Evolutionary conservation across 2,797 vertebrate genomes (phyloP).

Genomic region (Mionectes olivaceus): DNA sequence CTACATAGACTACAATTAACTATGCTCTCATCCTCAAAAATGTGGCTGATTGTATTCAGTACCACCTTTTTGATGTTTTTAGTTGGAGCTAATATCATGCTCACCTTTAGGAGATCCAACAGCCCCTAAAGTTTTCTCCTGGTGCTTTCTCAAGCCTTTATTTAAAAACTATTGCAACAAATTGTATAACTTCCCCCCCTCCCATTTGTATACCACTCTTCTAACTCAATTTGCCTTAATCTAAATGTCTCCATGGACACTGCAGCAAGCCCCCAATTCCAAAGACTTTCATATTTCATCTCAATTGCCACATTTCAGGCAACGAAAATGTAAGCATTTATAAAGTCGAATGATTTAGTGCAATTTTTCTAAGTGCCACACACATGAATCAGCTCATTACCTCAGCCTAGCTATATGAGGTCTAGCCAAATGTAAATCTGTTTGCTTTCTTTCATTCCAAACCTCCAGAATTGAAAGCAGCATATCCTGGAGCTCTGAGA

Average conservation of each 20-base stretch:
- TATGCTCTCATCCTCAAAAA: neutral
- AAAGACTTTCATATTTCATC: neutral
- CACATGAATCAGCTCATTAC: conserved; percentile 23
- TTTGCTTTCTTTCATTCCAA: neutral
- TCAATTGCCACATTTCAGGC: neutral
- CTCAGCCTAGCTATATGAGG: neutral
- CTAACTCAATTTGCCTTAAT: neutral
- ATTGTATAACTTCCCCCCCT: neutral
- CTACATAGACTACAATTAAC: neutral
- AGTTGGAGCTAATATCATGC: neutral
- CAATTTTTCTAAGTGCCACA: conserved; percentile 5
- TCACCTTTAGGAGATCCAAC: neutral
- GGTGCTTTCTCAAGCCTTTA: neutral
- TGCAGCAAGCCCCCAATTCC: neutral
- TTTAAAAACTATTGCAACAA: neutral
- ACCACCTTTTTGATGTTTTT: neutral
- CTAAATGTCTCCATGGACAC: neutral
- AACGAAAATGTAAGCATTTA: conserved; percentile 19
- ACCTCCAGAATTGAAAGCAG: neutral
- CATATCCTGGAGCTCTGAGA: neutral
- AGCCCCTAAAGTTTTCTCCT: neutral
- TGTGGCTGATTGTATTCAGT: neutral
- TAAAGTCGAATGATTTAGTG: neutral
- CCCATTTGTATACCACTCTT: neutral
- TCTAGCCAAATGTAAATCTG: conserved; percentile 1